Conservation (phyloP, 2,888 invertebrate genomes). For the Apamea epomidion region DNA sequence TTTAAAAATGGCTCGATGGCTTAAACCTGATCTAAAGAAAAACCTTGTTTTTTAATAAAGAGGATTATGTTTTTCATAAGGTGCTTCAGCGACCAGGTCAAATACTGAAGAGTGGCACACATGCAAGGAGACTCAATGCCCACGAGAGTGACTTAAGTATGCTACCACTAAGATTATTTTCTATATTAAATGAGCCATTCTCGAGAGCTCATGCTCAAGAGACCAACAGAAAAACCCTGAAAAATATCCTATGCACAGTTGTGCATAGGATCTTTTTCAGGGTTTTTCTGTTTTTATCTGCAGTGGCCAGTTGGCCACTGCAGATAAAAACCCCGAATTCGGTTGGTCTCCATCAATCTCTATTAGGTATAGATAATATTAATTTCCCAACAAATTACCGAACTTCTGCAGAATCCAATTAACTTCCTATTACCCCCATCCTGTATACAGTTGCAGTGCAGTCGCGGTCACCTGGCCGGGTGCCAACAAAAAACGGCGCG, state of each 20-base stretch:
- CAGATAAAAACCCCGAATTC: background rate
- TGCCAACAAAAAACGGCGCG: constrained; percentile 77
- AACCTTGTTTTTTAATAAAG: too few species aligned
- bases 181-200: background rate
- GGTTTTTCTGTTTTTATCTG: too few species aligned
- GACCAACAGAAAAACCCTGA: too few species aligned
- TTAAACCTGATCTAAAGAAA: too few species aligned
- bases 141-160: background rate
- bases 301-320: background rate
- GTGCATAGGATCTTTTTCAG: too few species aligned
- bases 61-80: too few species aligned
- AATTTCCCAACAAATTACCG: background rate
- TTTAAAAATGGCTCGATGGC: too few species aligned
- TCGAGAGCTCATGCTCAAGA: background rate
- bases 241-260: too few species aligned
- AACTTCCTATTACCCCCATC: constrained; percentile 47
- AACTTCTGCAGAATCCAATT: constrained; percentile 3
- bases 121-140: background rate
- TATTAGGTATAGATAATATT: background rate
- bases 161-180: background rate
- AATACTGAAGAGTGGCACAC: too few species aligned
- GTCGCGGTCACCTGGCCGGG: constrained; percentile 79
- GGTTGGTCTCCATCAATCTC: background rate
- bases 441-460: constrained; percentile 67
- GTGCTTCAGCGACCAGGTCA: too few species aligned